Conservation (phyloP, 2,113 vertebrate species). For the Psophia crepitans region DNA sequence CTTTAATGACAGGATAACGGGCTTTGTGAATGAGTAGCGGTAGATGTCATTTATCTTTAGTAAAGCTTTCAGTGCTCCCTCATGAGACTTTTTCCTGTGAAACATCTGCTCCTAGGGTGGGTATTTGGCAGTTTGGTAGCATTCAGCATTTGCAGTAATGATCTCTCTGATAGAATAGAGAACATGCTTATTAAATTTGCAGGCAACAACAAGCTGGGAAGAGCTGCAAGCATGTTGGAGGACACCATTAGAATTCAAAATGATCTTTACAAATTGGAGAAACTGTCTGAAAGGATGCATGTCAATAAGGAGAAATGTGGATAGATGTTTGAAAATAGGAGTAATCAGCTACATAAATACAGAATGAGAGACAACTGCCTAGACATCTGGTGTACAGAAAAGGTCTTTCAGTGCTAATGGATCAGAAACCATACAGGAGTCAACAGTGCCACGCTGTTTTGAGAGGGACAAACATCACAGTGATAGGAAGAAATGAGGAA, state of each 20-base stretch:
- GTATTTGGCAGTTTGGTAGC: constrained; percentile 64
- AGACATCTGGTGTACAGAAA: constrained; percentile 18
- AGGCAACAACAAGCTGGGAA: constrained; percentile 61
- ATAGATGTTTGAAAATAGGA: constrained; percentile 62
- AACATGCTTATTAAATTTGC: constrained; percentile 68
- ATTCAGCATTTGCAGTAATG: constrained; percentile 66
- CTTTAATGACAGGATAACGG: constrained; percentile 56
- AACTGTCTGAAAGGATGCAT: constrained; percentile 48
- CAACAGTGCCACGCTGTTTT: not conserved
- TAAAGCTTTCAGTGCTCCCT: constrained; percentile 62
- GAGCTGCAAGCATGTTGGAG: constrained; percentile 57
- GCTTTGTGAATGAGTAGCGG: constrained; percentile 60
- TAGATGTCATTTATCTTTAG: constrained; percentile 63
- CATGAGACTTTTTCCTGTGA: constrained; percentile 61
- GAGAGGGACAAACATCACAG: not conserved
- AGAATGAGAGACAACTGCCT: constrained; percentile 52
- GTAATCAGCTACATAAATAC: constrained; percentile 64
- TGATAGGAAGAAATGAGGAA: not conserved
- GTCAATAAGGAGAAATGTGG: constrained; percentile 58
- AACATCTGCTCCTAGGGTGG: constrained; percentile 64
- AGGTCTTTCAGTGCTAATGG: constrained; percentile 28
- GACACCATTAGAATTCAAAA: constrained; percentile 63
- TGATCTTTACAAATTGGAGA: constrained; percentile 49
- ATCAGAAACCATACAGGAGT: not conserved
- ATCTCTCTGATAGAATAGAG: constrained; percentile 63